Conservation (phyloP, 2,797 vertebrate species). For the Picus viridis region DNA sequence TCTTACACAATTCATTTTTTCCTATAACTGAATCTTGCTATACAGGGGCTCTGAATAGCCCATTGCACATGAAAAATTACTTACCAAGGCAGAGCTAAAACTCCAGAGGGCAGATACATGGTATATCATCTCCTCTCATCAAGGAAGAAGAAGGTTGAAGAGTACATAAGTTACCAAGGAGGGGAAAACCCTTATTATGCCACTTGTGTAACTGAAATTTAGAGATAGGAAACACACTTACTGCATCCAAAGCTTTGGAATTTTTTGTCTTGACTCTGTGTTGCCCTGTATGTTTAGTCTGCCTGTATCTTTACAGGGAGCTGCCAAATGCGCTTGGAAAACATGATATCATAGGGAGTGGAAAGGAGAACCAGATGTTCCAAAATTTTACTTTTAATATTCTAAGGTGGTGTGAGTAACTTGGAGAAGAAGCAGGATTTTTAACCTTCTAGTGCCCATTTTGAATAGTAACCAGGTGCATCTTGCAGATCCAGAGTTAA, state of each 20-base stretch:
- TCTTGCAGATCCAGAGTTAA: not conserved
- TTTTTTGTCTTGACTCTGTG: constrained; percentile 33
- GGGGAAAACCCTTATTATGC: not conserved
- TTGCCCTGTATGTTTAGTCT: constrained; percentile 59
- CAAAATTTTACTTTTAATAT: constrained; percentile 28
- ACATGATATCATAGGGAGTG: constrained; percentile 66
- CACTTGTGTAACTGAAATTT: not conserved
- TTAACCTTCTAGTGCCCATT: not conserved
- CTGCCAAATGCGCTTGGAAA: constrained; percentile 68
- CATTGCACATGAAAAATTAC: not conserved
- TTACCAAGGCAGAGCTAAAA: constrained; percentile 4
- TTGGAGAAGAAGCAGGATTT: not conserved
- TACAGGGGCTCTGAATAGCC: not conserved
- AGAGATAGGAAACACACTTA: not conserved
- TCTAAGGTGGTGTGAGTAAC: not conserved
- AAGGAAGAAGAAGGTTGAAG: constrained; percentile 5
- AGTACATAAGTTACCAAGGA: not conserved
- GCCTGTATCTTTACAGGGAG: constrained; percentile 50
- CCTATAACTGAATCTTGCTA: not conserved
- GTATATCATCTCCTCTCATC: not conserved
- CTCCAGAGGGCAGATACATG: not conserved
- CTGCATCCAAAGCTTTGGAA: constrained; percentile 4
- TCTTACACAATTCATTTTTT: not conserved
- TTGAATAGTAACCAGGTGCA: not conserved
- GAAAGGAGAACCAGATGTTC: constrained; percentile 70